A percentile compares a stretch with the other conserved stretches of the same genome.
These are phyloP conservation scores for Uromys caudimaculatus DNA, from an alignment of 2,797 vertebrate genomes.

Conservation along the genomic window DNA sequence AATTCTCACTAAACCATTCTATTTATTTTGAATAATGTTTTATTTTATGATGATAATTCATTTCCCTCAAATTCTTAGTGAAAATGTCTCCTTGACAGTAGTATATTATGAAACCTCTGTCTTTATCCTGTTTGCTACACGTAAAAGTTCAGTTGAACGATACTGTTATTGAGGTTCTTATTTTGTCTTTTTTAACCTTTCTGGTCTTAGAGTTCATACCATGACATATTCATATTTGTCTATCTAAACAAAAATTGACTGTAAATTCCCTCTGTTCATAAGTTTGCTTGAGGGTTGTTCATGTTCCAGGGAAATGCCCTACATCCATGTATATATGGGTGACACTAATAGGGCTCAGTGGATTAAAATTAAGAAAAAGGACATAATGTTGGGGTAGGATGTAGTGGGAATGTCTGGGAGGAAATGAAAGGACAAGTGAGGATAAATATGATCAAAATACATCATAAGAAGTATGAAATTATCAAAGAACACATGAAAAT, in stretches of 20 bases:
- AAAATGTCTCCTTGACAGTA: neutral
- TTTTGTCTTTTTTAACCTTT: neutral
- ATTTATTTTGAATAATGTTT: neutral
- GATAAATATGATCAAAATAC: neutral
- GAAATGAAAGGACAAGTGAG: neutral
- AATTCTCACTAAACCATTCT: neutral
- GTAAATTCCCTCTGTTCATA: neutral
- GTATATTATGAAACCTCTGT: neutral
- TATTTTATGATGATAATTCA: neutral
- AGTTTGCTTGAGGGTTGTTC: neutral
- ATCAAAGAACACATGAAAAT: neutral
- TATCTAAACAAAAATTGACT: neutral
- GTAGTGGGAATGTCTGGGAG: neutral
- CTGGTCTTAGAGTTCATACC: neutral
- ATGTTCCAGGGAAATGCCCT: neutral
- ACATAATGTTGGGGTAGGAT: neutral
- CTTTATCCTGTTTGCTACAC: neutral
- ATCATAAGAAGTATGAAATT: no score
- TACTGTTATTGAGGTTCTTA: neutral
- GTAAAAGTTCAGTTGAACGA: neutral
- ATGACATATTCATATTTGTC: neutral
- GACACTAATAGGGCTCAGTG: neutral
- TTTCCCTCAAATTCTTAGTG: neutral
- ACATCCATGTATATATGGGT: no score
- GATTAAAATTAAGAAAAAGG: neutral